Evolutionary conservation across 2,888 invertebrate genomes (phyloP).

Genomic region (Andrena hattorfiana): DNA sequence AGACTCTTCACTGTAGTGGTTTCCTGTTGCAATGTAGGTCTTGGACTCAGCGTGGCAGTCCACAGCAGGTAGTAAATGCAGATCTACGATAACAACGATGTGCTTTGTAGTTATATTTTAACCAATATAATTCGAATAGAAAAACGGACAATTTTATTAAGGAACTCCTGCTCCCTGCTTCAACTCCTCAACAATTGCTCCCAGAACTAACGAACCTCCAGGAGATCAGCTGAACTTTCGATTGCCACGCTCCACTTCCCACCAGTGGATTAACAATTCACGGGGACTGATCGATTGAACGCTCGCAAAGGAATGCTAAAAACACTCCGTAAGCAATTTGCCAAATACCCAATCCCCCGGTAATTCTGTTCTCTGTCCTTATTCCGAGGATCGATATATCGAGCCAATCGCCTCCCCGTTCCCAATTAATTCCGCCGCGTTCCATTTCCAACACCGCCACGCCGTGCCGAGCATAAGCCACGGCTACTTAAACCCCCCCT

Average conservation of each 20-base stretch:
- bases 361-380: neutral
- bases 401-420: neutral
- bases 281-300: constrained; percentile 18
- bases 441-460: too few species aligned
- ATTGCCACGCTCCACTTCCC: neutral
- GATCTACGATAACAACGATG: constrained; percentile 64
- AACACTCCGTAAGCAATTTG: constrained; percentile 1
- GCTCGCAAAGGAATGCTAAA: neutral
- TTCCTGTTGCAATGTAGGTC: constrained; percentile 74
- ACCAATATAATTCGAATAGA: too few species aligned
- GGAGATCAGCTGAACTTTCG: neutral
- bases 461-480: too few species aligned
- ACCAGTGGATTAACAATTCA: neutral
- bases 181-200: neutral
- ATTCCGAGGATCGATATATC: neutral
- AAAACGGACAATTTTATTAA: too few species aligned
- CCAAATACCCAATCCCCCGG: neutral
- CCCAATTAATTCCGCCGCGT: neutral
- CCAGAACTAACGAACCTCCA: neutral
- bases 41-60: constrained; percentile 75
- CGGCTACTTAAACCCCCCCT: too few species aligned
- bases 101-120: neutral
- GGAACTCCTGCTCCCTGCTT: too few species aligned
- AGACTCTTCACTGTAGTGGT: constrained; percentile 74
- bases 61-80: constrained; percentile 79